Evolutionary conservation across 1,140 invertebrate species (phyloP).

Genomic region (Nasonia vitripennis): DNA sequence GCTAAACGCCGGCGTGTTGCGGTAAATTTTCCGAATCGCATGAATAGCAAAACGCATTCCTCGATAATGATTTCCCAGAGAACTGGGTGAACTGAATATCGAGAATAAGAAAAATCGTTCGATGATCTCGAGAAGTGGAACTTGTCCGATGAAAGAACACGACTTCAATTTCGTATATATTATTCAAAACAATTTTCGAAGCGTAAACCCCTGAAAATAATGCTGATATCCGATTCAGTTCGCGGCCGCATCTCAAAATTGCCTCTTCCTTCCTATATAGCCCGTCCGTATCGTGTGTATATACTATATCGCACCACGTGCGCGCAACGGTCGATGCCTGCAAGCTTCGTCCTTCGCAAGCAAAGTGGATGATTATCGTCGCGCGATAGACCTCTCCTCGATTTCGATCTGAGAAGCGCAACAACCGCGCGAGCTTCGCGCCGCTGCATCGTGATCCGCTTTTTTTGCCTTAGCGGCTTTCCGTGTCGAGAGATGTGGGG

Average conservation of each 20-base stretch:
- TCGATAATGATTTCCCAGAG: not conserved
- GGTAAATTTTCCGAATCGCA: not conserved
- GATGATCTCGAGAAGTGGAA: no score
- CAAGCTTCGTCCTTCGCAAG: not conserved
- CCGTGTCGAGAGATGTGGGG: not conserved
- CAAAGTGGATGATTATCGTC: conserved; percentile 18
- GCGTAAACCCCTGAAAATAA: not conserved
- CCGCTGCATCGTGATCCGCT: not conserved
- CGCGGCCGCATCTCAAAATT: no score
- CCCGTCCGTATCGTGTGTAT: no score
- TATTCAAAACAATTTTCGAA: not conserved
- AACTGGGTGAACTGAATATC: not conserved
- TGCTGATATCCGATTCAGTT: no score
- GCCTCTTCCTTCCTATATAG: no score
- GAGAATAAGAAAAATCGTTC: not conserved
- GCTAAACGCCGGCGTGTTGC: not conserved
- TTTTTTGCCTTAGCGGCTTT: not conserved
- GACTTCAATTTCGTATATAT: no score
- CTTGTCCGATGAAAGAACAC: not conserved
- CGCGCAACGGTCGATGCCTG: not conserved
- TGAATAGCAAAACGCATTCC: not conserved
- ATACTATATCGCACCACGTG: not conserved
- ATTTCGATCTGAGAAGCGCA: conserved; percentile 2
- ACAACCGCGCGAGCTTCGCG: not conserved
- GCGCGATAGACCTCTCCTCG: not conserved